A percentile compares a stretch with the other conserved stretches of the same genome.
These are phyloP conservation scores for Clinocottus analis DNA, from an alignment of 2,113 vertebrate species.

Conservation along the genomic window DNA sequence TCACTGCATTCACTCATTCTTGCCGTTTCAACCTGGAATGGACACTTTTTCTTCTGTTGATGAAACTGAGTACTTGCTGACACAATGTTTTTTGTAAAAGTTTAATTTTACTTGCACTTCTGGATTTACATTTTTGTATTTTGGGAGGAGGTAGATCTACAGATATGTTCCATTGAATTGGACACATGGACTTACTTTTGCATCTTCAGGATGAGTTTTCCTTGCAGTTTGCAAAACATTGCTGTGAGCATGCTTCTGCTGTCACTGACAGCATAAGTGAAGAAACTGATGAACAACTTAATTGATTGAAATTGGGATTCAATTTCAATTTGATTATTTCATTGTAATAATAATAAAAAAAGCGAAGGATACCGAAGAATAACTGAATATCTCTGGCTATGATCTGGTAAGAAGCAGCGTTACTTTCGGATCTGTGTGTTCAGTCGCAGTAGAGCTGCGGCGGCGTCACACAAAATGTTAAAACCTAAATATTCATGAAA, in stretches of 20 bases:
- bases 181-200: constrained; percentile 43
- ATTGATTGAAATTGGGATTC: constrained; percentile 49
- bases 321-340: constrained; percentile 38
- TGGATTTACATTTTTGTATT: constrained; percentile 38
- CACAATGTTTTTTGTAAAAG: constrained; percentile 9
- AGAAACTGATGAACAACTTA: constrained; percentile 27
- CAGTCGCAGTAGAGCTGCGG: not conserved
- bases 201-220: constrained; percentile 23
- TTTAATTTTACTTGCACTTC: not conserved
- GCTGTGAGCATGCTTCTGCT: constrained; percentile 55
- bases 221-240: constrained; percentile 16
- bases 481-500: not conserved
- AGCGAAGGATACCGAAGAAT: not conserved
- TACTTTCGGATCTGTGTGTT: not conserved
- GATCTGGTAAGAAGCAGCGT: constrained; percentile 68
- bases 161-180: constrained; percentile 22
- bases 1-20: constrained; percentile 70
- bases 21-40: constrained; percentile 54
- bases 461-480: not conserved
- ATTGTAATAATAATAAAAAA: constrained; percentile 1
- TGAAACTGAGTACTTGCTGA: constrained; percentile 20
- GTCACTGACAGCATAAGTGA: constrained; percentile 30
- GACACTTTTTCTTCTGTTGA: constrained; percentile 47
- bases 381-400: constrained; percentile 48
- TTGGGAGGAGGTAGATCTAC: not conserved